phyloP scores from a whole-genome alignment of 2,113 vertebrate genomes.

The Seriola quinqueradiata region DNA sequence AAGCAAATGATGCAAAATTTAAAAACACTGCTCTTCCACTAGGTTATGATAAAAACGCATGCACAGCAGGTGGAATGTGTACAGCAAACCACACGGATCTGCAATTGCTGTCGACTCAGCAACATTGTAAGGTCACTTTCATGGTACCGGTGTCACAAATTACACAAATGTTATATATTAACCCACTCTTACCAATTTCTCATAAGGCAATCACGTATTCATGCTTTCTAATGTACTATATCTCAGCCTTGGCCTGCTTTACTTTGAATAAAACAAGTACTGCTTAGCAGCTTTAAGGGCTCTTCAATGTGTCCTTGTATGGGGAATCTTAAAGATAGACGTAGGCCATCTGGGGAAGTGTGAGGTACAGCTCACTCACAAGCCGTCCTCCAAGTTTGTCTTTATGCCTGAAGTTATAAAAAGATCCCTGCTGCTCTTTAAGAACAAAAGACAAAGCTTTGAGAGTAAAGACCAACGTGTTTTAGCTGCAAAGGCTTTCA shows the following conservation, averaged over 20 bases:
- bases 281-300: conserved; percentile 26
- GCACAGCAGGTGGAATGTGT: background rate
- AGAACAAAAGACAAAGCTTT: conserved; percentile 9
- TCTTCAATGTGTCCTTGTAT: conserved; percentile 33
- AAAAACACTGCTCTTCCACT: background rate
- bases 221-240: conserved; percentile 7
- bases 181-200: background rate
- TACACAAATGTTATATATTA: background rate
- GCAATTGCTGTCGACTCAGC: background rate
- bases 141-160: conserved; percentile 13
- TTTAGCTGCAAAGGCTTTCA: conserved; percentile 25
- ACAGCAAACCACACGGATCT: background rate
- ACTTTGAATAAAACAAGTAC: conserved; percentile 28
- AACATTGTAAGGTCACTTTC: conserved; percentile 4
- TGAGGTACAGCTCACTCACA: conserved; percentile 41
- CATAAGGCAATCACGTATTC: conserved; percentile 5
- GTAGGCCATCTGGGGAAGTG: conserved; percentile 41
- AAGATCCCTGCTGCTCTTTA: conserved; percentile 29
- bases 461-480: background rate
- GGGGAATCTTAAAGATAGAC: conserved; percentile 48
- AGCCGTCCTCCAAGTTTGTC: background rate
- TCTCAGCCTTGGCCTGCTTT: background rate
- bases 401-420: conserved; percentile 36
- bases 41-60: background rate
- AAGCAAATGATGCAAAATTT: background rate